phyloP scores from a whole-genome alignment of 2,888 invertebrate species.

The Sepioteuthis lessoniana region DNA sequence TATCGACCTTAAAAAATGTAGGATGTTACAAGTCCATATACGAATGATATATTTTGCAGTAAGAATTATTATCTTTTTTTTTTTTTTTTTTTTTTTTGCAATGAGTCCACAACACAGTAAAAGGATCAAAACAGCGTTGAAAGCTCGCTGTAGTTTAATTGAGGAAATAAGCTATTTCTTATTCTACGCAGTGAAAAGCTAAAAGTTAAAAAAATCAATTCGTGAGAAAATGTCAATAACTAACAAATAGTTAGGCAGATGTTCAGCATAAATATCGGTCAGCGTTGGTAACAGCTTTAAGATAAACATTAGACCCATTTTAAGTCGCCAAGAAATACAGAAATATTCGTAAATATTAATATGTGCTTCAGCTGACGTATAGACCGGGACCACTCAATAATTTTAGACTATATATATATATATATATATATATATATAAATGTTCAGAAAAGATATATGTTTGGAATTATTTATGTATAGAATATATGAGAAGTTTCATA shows the following conservation, averaged over 20 bases:
- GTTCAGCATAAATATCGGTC: background rate
- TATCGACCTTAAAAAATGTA: no score
- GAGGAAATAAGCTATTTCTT: background rate
- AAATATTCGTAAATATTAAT: background rate
- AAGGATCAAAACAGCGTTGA: no score
- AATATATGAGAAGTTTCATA: no score
- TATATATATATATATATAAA: background rate
- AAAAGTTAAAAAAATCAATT: background rate
- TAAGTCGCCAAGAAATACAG: background rate
- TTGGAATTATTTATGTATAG: no score
- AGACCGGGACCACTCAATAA: background rate
- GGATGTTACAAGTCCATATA: no score
- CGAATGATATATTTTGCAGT: no score
- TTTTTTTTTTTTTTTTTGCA: no score
- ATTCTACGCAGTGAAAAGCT: background rate
- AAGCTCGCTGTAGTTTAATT: background rate
- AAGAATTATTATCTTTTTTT: no score
- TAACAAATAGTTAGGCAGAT: background rate
- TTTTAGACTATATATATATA: background rate
- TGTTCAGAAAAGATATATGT: no score
- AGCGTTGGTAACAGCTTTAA: background rate
- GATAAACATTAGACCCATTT: background rate
- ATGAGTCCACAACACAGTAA: no score
- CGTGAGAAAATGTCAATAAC: background rate
- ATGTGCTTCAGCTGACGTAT: background rate